Percentiles rank a stretch among this genome's conserved stretches.
Conservation (phyloP, 2,888 invertebrate species). For the Chrysina gloriosa region DNA sequence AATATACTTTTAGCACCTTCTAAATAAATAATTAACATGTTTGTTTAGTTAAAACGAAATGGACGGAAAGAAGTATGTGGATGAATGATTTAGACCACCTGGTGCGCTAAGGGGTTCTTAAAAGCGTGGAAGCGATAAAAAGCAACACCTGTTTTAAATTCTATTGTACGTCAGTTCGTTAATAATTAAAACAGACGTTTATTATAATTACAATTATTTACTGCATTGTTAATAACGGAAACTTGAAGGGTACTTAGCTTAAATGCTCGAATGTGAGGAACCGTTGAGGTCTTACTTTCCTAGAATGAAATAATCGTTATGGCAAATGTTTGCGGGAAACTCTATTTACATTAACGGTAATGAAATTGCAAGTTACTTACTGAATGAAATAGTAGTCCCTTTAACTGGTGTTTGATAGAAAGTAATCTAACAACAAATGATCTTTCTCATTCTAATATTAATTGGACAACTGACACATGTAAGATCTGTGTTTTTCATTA, state of each 20-base stretch:
- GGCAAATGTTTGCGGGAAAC: no score
- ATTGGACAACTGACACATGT: no score
- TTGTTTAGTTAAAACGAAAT: conserved; percentile 27
- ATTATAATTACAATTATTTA: conserved; percentile 26
- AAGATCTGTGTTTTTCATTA: no score
- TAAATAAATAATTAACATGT: conserved; percentile 31
- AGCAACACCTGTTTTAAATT: conserved; percentile 24
- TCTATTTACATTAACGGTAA: no score
- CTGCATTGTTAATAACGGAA: conserved; percentile 5
- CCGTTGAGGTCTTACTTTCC: not conserved
- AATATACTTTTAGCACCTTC: conserved; percentile 37
- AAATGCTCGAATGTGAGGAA: not conserved
- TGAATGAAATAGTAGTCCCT: no score
- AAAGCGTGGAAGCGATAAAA: conserved; percentile 26
- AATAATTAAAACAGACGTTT: conserved; percentile 13
- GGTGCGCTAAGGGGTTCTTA: conserved; percentile 13
- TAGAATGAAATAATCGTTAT: no score
- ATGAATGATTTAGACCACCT: conserved; percentile 33
- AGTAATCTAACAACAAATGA: no score
- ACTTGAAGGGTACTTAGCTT: not conserved
- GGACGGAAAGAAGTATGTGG: not conserved
- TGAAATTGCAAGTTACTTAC: no score
- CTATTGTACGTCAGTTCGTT: conserved; percentile 9
- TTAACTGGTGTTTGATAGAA: no score
- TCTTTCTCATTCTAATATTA: no score